A percentile compares a stretch with the other conserved stretches of the same genome.
Conservation (phyloP, 1,140 invertebrate genomes). For the Drosophila rhopaloa region DNA sequence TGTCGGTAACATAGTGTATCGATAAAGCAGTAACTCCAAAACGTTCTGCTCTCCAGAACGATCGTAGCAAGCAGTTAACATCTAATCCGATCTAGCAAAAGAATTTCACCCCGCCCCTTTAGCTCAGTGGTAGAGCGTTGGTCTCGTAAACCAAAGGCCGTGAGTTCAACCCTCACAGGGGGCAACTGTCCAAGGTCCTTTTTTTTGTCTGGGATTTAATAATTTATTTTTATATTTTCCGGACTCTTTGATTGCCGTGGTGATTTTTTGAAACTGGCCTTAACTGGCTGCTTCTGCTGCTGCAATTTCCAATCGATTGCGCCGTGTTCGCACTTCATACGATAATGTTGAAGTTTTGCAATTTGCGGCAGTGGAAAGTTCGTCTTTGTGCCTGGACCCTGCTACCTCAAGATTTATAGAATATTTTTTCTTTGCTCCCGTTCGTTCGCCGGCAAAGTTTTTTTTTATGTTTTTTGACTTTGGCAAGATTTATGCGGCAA, state of each 20-base stretch:
- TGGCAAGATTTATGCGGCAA: conserved; percentile 77
- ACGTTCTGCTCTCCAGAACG: conserved; percentile 14
- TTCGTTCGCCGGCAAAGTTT: conserved; percentile 30
- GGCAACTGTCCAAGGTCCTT: conserved; percentile 22
- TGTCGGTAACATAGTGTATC: too few species aligned
- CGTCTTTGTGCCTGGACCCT: conserved; percentile 57
- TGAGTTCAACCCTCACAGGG: conserved; percentile 92
- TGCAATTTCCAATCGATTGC: conserved; percentile 80
- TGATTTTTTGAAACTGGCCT: conserved; percentile 21
- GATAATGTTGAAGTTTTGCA: conserved; percentile 81
- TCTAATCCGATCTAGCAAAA: too few species aligned
- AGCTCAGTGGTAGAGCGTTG: conserved; percentile 97
- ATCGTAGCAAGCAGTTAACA: conserved; percentile 9
- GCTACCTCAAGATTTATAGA: conserved; percentile 77
- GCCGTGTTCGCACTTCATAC: conserved; percentile 79
- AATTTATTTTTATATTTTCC: background rate
- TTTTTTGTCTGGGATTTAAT: background rate
- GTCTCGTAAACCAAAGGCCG: conserved; percentile 97
- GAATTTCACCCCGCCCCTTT: conserved; percentile 88
- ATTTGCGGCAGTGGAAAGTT: conserved; percentile 80
- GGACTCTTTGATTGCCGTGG: conserved; percentile 17
- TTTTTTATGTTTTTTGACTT: conserved; percentile 52
- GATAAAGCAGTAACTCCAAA: background rate
- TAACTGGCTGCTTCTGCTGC: conserved; percentile 52
- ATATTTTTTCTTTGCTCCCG: conserved; percentile 55